phyloP scores from a whole-genome alignment of 2,888 invertebrate genomes.

The Hirtodrosophila histrioides region DNA sequence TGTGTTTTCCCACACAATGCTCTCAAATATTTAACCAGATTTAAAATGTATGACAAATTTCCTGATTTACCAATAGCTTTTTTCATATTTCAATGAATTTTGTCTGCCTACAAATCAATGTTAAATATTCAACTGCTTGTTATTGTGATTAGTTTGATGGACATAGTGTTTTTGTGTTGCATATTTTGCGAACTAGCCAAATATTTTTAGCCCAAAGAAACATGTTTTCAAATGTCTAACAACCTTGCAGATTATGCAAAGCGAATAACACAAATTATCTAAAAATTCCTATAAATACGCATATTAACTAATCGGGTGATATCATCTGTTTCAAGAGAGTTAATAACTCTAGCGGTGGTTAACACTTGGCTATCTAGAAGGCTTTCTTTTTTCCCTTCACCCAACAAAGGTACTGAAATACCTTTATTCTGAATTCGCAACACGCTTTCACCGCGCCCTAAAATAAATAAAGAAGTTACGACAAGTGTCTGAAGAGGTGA shows the following conservation, averaged over 20 bases:
- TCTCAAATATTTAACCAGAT: neutral
- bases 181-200: constrained; percentile 15
- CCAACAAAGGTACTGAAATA: neutral
- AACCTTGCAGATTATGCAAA: constrained; percentile 65
- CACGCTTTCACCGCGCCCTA: constrained; percentile 36
- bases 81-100: constrained; percentile 14
- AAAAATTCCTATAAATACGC: constrained; percentile 31
- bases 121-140: too few species aligned
- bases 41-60: constrained; percentile 20
- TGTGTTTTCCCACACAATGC: constrained; percentile 3
- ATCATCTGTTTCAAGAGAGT: constrained; percentile 12
- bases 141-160: neutral
- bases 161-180: constrained; percentile 6
- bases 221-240: constrained; percentile 39
- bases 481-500: constrained; percentile 39
- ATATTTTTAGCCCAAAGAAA: constrained; percentile 25
- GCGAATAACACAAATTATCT: constrained; percentile 20
- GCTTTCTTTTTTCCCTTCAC: constrained; percentile 15
- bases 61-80: constrained; percentile 10
- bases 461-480: constrained; percentile 5
- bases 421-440: constrained; percentile 13
- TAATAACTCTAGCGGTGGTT: too few species aligned
- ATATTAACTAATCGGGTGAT: constrained; percentile 41
- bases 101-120: neutral
- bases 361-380: neutral